Base-by-base conservation (phyloP, 2,797 vertebrate species). In the Myotis myotis region DNA sequence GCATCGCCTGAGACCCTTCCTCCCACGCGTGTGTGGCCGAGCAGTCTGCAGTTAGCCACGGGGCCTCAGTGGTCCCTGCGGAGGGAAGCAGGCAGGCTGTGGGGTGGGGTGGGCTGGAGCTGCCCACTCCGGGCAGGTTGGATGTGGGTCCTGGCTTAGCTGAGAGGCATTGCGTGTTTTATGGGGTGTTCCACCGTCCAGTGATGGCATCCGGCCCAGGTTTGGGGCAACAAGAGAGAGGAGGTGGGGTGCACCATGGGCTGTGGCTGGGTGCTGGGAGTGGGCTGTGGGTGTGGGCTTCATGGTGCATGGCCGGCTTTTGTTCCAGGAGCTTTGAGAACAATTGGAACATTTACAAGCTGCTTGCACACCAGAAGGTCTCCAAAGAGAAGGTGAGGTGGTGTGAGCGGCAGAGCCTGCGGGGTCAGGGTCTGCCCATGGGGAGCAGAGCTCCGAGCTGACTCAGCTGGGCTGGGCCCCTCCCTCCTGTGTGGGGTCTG, bases 271-370 rank as follows among this genome's bases (percentile, higher is more conserved):
- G 71, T 72, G 71, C 8, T 1, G 0, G 33, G 30, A 36, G 2
- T 4, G 20, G 28, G 53, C 74, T 25, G 51, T 17, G 1, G 47
- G 36, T 8, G 16, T 8, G 60, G 38, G 68, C 64, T n/a, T 9
- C 5, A 1, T 4, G 0, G 15, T 7, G 28, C 41, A 36, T 0
- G 25, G 2, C 76, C 0, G 2, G 0, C 2, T 96, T 82, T 94
- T 75, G 96, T 97, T 98, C 68, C 93, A 99, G 99, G 99, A 99
- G 99, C 97, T 99, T 99, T 96, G 99, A 99, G 97, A 99, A 99
- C 98, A 99, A 99, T 98, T 99, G 98, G 99, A 99, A 99, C 96
- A 99, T 99, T 83, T 99, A 99, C 98, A 99, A 99, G 94, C 98
- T 99, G 62, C 98, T 99, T 41, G 98, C 99, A 0, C 99, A 99